Conservation (phyloP, 2,113 vertebrate genomes). For the Edolisoma coerulescens region DNA sequence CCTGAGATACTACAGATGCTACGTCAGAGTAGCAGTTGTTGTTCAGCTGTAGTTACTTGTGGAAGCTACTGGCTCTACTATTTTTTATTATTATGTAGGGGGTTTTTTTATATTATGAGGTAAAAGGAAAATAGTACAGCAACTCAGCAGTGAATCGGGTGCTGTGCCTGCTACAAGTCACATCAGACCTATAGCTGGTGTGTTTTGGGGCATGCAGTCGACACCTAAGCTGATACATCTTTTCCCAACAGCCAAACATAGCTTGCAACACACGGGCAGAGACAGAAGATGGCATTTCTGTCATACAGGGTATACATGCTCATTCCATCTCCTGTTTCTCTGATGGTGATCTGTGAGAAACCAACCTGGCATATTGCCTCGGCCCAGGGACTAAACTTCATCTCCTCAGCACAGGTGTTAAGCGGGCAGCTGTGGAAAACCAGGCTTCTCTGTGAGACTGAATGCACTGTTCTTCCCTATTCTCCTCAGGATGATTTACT, state of each 20-base stretch:
- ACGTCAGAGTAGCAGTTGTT: background rate
- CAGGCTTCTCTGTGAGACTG: background rate
- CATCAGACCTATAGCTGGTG: background rate
- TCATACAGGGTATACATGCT: background rate
- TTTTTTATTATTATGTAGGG: background rate
- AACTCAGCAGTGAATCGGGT: background rate
- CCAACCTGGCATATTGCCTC: background rate
- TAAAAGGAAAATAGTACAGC: background rate
- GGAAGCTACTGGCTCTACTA: background rate
- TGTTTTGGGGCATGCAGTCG: background rate
- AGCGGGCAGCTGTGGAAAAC: background rate
- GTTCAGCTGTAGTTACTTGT: background rate
- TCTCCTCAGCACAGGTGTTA: background rate
- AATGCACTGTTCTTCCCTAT: background rate
- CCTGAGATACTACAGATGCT: background rate
- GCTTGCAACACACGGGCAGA: background rate
- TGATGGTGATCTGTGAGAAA: background rate
- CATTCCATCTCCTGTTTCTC: background rate
- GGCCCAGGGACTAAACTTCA: background rate
- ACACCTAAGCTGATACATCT: background rate
- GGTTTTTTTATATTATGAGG: background rate
- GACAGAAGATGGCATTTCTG: conserved; percentile 29
- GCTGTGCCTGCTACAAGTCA: background rate
- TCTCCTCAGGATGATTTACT: background rate
- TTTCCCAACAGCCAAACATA: background rate